phyloP scores from a whole-genome alignment of 2,797 vertebrate genomes.

The Hyperoplus immaculatus region DNA sequence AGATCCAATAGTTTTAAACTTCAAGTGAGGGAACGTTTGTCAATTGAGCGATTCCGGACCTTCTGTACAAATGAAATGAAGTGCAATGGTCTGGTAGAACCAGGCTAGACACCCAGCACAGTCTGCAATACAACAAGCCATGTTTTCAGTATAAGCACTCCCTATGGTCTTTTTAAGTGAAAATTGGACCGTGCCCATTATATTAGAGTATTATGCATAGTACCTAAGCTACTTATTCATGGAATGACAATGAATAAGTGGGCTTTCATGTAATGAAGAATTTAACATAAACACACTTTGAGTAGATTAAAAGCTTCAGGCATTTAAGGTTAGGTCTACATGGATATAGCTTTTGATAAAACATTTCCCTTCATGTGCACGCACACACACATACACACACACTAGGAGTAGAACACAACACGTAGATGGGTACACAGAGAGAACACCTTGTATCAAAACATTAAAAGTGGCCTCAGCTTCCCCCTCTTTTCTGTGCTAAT shows the following conservation, averaged over 20 bases:
- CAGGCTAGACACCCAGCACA: constrained; percentile 8
- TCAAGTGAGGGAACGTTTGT: too few relatives aligned
- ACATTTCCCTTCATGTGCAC: constrained; percentile 21
- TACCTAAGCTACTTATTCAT: constrained; percentile 9
- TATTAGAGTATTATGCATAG: constrained; percentile 23
- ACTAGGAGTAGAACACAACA: constrained; percentile 55
- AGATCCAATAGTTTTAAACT: too few relatives aligned
- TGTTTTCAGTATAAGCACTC: constrained; percentile 32
- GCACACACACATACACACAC: constrained; percentile 22
- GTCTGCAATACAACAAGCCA: constrained; percentile 67
- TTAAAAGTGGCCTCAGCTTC: constrained; percentile 79
- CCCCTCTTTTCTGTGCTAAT: constrained; percentile 83
- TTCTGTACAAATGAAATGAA: too few relatives aligned
- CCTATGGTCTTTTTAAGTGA: constrained; percentile 10
- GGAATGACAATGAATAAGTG: constrained; percentile 13
- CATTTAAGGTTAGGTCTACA: not conserved
- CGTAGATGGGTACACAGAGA: constrained; percentile 74
- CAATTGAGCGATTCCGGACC: too few relatives aligned
- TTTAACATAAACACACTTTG: constrained; percentile 7
- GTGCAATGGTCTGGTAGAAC: too few relatives aligned
- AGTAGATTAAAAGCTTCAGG: not conserved
- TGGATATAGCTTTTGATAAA: constrained; percentile 28
- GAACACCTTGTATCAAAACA: constrained; percentile 86
- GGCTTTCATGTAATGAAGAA: constrained; percentile 9
- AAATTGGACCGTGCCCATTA: constrained; percentile 14